phyloP scores from a whole-genome alignment of 1,140 invertebrate species.

The Oscheius sp. region DNA sequence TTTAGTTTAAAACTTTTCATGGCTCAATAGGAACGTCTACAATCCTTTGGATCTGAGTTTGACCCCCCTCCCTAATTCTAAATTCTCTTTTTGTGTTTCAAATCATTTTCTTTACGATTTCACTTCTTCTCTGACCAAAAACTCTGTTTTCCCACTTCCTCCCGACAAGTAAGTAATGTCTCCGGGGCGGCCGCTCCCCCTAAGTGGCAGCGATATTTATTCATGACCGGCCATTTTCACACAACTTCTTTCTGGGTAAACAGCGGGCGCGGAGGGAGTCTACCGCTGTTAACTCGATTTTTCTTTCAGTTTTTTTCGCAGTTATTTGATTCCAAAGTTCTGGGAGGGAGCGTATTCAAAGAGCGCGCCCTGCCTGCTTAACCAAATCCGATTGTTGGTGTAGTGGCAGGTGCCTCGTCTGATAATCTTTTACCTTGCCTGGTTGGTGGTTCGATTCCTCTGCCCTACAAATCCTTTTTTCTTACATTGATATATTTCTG shows the following conservation, averaged over 20 bases:
- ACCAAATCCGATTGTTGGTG: not conserved
- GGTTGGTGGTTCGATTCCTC: too few relatives aligned
- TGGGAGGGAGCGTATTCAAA: not conserved
- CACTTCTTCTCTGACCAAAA: too few relatives aligned
- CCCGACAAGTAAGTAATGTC: too few relatives aligned
- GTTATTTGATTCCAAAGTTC: too few relatives aligned
- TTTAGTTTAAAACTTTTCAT: not conserved
- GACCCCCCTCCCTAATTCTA: not conserved
- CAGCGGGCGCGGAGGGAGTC: not conserved
- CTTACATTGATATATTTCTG: too few relatives aligned
- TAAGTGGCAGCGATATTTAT: slow-evolving; percentile 6
- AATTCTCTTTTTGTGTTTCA: not conserved
- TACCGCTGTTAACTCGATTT: not conserved
- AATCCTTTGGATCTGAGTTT: too few relatives aligned
- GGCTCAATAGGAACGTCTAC: not conserved
- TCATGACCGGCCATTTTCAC: slow-evolving; percentile 1
- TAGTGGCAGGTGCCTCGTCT: not conserved
- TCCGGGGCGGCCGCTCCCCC: not conserved
- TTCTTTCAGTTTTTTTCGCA: too few relatives aligned
- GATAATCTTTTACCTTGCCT: not conserved
- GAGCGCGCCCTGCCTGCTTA: not conserved
- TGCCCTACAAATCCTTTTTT: too few relatives aligned
- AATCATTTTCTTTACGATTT: too few relatives aligned
- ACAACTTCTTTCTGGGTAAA: not conserved
- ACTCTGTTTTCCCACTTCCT: too few relatives aligned